Evolutionary conservation across 2,797 vertebrate genomes (phyloP).

Genomic region (Coranthus polyacanthus): DNA sequence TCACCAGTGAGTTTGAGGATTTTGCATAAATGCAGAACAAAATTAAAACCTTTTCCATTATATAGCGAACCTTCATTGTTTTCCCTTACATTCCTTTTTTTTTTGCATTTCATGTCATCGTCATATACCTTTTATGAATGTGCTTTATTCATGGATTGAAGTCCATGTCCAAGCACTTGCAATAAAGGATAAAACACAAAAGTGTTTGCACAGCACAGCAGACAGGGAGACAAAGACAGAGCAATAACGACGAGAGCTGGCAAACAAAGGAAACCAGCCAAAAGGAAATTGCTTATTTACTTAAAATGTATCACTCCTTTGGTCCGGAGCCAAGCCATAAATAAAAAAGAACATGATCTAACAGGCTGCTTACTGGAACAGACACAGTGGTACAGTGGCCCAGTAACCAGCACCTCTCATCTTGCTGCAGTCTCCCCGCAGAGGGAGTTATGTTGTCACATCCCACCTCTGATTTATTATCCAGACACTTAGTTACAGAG

Average conservation of each 20-base stretch:
- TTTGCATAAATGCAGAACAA: too few relatives aligned
- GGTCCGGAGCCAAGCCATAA: slow-evolving; percentile 48
- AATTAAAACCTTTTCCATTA: too few relatives aligned
- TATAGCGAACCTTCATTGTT: too few relatives aligned
- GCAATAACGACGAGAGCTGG: slow-evolving; percentile 31
- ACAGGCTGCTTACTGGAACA: slow-evolving; percentile 34
- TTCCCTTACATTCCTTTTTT: too few relatives aligned
- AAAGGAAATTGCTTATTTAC: slow-evolving; percentile 66
- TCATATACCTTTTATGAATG: slow-evolving; percentile 13
- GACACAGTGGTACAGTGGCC: slow-evolving; percentile 28
- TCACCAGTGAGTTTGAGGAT: too few relatives aligned
- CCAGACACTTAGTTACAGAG: slow-evolving; percentile 52
- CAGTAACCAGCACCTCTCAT: slow-evolving; percentile 21
- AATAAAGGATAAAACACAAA: slow-evolving; percentile 21
- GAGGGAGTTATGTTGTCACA: slow-evolving; percentile 57
- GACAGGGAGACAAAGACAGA: slow-evolving; percentile 21
- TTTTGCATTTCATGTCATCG: too few relatives aligned
- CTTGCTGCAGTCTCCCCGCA: slow-evolving; percentile 39
- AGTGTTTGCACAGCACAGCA: slow-evolving; percentile 40
- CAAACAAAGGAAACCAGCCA: slow-evolving; percentile 56
- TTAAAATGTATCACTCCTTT: slow-evolving; percentile 44
- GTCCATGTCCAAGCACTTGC: slow-evolving; percentile 1
- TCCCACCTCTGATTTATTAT: slow-evolving; percentile 75
- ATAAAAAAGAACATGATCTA: slow-evolving; percentile 47
- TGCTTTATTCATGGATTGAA: background rate